Conservation (phyloP, 2,797 vertebrate species). For the Tenualosa ilisha region DNA sequence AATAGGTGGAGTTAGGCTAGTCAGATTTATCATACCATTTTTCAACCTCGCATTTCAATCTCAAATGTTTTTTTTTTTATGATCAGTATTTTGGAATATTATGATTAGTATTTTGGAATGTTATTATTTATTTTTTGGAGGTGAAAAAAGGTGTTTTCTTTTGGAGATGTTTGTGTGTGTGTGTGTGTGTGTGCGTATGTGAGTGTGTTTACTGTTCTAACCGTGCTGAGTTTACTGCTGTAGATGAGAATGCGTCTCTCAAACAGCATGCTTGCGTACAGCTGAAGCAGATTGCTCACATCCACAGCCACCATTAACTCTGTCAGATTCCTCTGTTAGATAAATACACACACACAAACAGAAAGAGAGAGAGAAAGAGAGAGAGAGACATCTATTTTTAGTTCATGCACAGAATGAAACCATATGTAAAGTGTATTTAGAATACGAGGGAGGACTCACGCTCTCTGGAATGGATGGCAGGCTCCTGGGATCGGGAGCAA, state of each 20-base stretch:
- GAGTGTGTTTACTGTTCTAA: constrained; percentile 60
- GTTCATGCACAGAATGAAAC: not conserved
- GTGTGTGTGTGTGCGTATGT: constrained; percentile 7
- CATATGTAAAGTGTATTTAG: not conserved
- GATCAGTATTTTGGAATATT: no score
- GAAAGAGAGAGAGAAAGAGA: not conserved
- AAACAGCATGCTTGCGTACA: constrained; percentile 88
- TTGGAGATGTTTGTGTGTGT: no score
- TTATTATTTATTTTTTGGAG: no score
- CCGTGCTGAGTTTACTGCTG: constrained; percentile 89
- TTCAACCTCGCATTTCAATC: no score
- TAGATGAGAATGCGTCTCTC: constrained; percentile 86
- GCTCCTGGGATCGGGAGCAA: constrained; percentile 79
- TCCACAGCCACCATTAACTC: constrained; percentile 89
- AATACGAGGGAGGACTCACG: constrained; percentile 68
- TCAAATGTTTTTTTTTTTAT: no score
- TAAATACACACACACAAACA: constrained; percentile 36
- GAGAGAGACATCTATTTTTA: not conserved
- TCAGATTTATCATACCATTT: no score
- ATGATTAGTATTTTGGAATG: no score
- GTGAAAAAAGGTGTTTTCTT: no score
- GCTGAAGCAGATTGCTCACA: constrained; percentile 81
- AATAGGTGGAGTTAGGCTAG: no score
- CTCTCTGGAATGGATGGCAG: constrained; percentile 90
- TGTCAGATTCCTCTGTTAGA: constrained; percentile 84